Base-by-base conservation (phyloP, 1,140 invertebrate genomes). In the Globodera rostochiensis region DNA sequence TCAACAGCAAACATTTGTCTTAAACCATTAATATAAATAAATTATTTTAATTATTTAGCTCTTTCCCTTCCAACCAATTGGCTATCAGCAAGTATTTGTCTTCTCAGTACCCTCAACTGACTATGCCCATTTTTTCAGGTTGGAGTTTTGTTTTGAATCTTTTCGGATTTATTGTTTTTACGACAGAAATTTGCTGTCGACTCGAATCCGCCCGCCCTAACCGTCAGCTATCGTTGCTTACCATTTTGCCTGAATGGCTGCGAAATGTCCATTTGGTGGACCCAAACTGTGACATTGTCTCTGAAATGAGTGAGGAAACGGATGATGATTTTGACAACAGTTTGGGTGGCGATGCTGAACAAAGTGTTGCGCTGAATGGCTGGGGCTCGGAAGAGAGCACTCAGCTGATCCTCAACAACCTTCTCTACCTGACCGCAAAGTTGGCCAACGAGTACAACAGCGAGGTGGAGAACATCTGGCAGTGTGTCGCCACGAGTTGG, bases 91-190 rank as follows among this genome's bases (percentile, higher is more conserved):
- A 94, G 79, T 95, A 98, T 88, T 91, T 99, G 81, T 94, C 97
- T 0, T 94, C 95, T 79, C 91, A 97, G 13, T 96, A 98, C 90
- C 95, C 96, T 0, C 96, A 98, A 88, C 92, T 98, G 0, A 98
- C 97, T 11, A 98, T 99, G 96, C 95, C 96, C 0, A 97, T 98
- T 93, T 98, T 98, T 91, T 98, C 96, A 89, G 96, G 95, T 96
- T 90, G 36, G 2, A 3, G 36, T 36, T 36, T 36, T 36, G 36
- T 36, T 92, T 90, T 90, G 79, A 70, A 73, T 50, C 36, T 77
- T 60, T 77, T 49, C 71, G 47, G 21, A 21, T 47, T 45, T 80
- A 85, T 67, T 36, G 36, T 67, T n/a, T 70, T 75, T 71, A 73
- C n/a, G 71, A 83, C 49, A 83, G 97, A 99, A 93, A 96, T 99